These are phyloP conservation scores for Adelges cooleyi DNA, from an alignment of 1,140 invertebrate genomes.

Conservation along the genomic window DNA sequence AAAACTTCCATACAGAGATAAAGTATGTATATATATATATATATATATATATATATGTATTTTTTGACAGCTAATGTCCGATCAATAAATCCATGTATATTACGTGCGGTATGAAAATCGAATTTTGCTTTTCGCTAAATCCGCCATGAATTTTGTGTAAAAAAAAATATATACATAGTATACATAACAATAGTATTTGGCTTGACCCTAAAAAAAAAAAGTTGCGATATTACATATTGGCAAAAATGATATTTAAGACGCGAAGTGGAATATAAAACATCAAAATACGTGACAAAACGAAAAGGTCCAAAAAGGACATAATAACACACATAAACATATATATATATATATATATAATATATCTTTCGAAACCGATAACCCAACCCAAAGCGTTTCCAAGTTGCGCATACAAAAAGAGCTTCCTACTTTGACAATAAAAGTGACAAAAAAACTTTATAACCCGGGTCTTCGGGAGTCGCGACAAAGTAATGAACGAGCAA, in stretches of 20 bases:
- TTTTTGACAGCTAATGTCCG: neutral
- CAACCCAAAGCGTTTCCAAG: neutral
- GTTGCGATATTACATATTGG: neutral
- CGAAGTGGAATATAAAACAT: constrained; percentile 18
- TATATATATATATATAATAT: too few species aligned
- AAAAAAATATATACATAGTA: neutral
- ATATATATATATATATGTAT: too few species aligned
- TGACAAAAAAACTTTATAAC: neutral
- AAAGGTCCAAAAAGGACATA: constrained; percentile 10
- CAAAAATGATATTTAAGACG: neutral
- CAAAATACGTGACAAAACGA: constrained; percentile 17
- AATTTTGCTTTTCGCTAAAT: neutral
- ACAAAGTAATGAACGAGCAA: too few species aligned
- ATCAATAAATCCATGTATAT: neutral
- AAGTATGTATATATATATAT: too few species aligned
- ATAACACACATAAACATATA: constrained; percentile 14
- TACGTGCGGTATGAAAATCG: neutral
- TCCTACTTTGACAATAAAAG: neutral
- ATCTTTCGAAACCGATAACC: neutral
- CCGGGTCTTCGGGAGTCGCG: neutral
- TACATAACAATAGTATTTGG: neutral
- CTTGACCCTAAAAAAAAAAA: neutral
- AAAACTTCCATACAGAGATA: too few species aligned
- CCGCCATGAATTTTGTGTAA: neutral
- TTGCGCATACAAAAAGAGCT: neutral